phyloP scores from a whole-genome alignment of 30 jellyfish, hydroid and myxozoan genomes.

The Calvadosia cruxmelitensis region DNA sequence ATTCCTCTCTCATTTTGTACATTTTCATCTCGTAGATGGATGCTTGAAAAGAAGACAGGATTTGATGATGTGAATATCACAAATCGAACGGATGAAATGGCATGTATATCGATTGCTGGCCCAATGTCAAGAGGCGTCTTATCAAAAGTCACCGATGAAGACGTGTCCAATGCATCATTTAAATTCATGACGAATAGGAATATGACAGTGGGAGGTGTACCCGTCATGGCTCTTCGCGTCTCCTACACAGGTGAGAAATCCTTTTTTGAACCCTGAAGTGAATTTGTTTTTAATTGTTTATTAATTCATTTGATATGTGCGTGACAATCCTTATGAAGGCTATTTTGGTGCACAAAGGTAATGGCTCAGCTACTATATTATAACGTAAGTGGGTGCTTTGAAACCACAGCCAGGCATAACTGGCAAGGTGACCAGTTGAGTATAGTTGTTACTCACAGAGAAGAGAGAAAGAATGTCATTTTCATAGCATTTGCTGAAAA shows the following conservation, averaged over 20 bases:
- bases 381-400: too few relatives aligned
- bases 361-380: too few relatives aligned
- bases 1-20: too few relatives aligned
- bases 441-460: too few relatives aligned
- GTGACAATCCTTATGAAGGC: too few relatives aligned
- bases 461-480: too few relatives aligned
- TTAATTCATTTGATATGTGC: background rate
- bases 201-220: slow-evolving; percentile 74
- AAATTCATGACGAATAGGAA: slow-evolving; percentile 69
- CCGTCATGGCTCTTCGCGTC: slow-evolving; percentile 90
- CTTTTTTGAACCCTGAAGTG: background rate
- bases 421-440: too few relatives aligned
- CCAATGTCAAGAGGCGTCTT: slow-evolving; percentile 74
- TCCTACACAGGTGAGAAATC: slow-evolving; percentile 77
- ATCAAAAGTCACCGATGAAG: slow-evolving; percentile 54
- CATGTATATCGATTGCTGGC: slow-evolving; percentile 86
- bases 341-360: too few relatives aligned
- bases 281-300: background rate
- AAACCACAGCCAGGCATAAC: too few relatives aligned
- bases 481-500: too few relatives aligned
- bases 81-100: slow-evolving; percentile 65
- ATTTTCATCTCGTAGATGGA: too few relatives aligned
- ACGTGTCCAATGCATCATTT: slow-evolving; percentile 70
- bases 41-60: slow-evolving; percentile 58
- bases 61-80: slow-evolving; percentile 47